Base-by-base conservation (phyloP, 2,797 vertebrate genomes). In the Crocidura indochinensis region DNA sequence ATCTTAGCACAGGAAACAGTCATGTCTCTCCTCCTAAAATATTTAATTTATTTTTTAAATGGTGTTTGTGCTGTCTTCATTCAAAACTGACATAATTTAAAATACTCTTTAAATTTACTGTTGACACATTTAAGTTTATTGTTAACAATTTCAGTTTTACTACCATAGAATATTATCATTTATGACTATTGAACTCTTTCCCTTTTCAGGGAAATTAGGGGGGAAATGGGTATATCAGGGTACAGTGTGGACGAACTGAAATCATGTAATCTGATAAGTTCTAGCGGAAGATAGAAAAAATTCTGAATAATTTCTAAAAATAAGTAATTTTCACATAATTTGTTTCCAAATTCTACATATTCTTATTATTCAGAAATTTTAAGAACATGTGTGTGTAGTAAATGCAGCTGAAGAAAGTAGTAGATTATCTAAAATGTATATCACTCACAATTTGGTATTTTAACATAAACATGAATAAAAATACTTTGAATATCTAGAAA, bases 371-470 rank as follows among this genome's bases (percentile, higher is more conserved):
- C 79, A 84, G 31, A n/a, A 74, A 82, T 78, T 29, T 44, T 91
- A 65, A 95, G 19, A 60, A 26, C 4, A 53, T 53, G 15, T 53
- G 51, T 53, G 51, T 53, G 11, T 20, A 84, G 78, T 12, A 78
- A 67, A 68, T 80, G 1, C 60, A 64, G 17, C 20, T 22, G 60
- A 19, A 22, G 20, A 26, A 64, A 64, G 20, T 64, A 64, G 60
- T 20, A 64, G 60, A 64, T 64, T 19, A 53, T 53, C 12, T 17
- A 1, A 12, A 53, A 12, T 53, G 51, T 3, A 53, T 14, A 14
- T 53, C 51, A 53, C 51, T 88, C 10, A 82, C 10, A 80, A 80
- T n/a, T 85, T 51, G 19, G n/a, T 44, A 89, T 38, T 91, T 93
- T 86, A 51, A 20, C 24, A 26, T 62, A 29, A 85, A 73, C 22